phyloP scores from a whole-genome alignment of 2,888 invertebrate species.

The Omphaloscelis lunosa region DNA sequence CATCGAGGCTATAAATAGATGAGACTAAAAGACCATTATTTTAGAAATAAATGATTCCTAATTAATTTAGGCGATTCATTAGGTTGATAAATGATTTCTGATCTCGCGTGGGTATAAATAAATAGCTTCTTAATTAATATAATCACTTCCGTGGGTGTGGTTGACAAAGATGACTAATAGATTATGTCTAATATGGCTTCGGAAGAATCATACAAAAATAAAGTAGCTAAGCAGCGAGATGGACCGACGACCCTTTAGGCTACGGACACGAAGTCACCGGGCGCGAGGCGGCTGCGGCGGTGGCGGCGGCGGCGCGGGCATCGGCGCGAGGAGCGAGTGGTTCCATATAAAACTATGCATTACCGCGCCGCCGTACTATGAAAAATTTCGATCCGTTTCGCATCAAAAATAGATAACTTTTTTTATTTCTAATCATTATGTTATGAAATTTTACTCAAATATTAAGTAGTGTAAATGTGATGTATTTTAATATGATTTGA shows the following conservation, averaged over 20 bases:
- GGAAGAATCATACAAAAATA: background rate
- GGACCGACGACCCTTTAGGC: background rate
- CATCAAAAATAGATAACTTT: too few relatives aligned
- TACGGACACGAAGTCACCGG: too few relatives aligned
- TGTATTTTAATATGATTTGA: too few relatives aligned
- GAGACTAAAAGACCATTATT: constrained; percentile 15
- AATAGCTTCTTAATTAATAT: constrained; percentile 47
- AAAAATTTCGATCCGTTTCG: too few relatives aligned
- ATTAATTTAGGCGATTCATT: constrained; percentile 39
- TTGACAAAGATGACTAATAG: constrained; percentile 40
- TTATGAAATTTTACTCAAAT: too few relatives aligned
- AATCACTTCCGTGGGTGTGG: constrained; percentile 49
- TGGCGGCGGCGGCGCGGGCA: too few relatives aligned
- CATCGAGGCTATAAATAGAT: constrained; percentile 10
- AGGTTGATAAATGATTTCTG: constrained; percentile 45
- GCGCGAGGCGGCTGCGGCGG: too few relatives aligned
- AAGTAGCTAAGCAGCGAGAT: background rate
- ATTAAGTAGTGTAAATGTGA: too few relatives aligned
- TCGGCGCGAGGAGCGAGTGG: too few relatives aligned
- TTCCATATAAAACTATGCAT: too few relatives aligned
- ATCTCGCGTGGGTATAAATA: constrained; percentile 40
- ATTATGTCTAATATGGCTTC: background rate
- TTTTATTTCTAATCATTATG: too few relatives aligned
- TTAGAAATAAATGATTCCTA: constrained; percentile 12
- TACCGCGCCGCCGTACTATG: too few relatives aligned